Evolutionary conservation across 1,140 invertebrate genomes (phyloP).

Genomic region (Drosophila eugracilis): DNA sequence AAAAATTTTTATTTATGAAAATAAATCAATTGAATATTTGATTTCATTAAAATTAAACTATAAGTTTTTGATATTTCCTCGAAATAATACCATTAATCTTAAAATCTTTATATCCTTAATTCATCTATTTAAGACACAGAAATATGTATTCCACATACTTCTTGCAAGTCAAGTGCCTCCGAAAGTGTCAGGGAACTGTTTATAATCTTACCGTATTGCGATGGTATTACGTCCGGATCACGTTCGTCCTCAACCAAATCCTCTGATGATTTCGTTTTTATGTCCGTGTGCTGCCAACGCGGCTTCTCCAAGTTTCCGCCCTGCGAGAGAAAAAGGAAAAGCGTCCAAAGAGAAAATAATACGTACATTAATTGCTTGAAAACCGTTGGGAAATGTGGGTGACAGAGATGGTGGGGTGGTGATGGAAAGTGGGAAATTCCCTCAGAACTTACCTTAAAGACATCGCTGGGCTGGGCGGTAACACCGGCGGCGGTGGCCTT

Average conservation of each 20-base stretch:
- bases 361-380: slow-evolving; percentile 36
- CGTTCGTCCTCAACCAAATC: slow-evolving; percentile 86
- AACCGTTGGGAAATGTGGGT: slow-evolving; percentile 4
- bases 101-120: no score
- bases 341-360: slow-evolving; percentile 15
- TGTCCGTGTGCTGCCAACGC: slow-evolving; percentile 84
- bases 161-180: slow-evolving; percentile 5
- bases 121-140: no score
- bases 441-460: slow-evolving; percentile 69
- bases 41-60: no score
- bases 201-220: slow-evolving; percentile 88
- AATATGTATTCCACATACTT: background rate
- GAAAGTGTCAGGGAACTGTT: slow-evolving; percentile 20
- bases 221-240: slow-evolving; percentile 90
- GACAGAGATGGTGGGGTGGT: no score
- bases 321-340: slow-evolving; percentile 31
- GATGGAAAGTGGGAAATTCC: background rate
- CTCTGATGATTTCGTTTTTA: slow-evolving; percentile 83
- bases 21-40: background rate
- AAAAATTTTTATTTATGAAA: background rate
- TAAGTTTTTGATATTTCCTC: no score
- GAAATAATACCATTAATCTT: no score
- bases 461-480: slow-evolving; percentile 69
- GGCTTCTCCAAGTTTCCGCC: slow-evolving; percentile 78
- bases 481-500: slow-evolving; percentile 74